phyloP scores from a whole-genome alignment of 1,140 invertebrate species.

The Parapsyche elsis region DNA sequence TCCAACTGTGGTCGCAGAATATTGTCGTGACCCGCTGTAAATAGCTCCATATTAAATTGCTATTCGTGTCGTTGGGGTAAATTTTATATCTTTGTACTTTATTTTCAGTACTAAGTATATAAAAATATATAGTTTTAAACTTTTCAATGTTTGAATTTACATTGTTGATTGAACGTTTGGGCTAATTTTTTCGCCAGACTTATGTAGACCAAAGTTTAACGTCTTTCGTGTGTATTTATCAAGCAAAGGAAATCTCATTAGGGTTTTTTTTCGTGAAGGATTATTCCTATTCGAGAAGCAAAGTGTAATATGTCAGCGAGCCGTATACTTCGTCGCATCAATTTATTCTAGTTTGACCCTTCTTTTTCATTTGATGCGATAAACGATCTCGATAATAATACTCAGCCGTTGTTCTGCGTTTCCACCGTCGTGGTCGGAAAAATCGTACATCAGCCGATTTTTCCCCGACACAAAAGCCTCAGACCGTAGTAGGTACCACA shows the following conservation, averaged over 20 bases:
- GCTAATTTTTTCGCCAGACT: too few species aligned
- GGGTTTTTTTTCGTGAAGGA: background rate
- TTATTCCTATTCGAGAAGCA: background rate
- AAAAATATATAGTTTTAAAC: too few species aligned
- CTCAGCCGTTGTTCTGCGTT: background rate
- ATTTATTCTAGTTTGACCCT: slow-evolving; percentile 14
- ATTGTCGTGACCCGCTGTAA: too few species aligned
- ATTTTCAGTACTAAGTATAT: too few species aligned
- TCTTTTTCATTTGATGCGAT: slow-evolving; percentile 12
- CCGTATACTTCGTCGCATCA: slow-evolving; percentile 1
- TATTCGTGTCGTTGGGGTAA: too few species aligned
- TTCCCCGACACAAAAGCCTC: background rate
- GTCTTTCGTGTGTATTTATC: too few species aligned
- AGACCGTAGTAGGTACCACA: background rate
- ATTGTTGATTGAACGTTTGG: too few species aligned
- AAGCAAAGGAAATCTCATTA: background rate
- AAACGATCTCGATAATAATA: background rate
- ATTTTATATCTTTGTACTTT: too few species aligned
- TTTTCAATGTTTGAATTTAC: too few species aligned
- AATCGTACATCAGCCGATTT: slow-evolving; percentile 19
- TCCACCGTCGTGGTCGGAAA: background rate
- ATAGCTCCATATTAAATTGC: too few species aligned
- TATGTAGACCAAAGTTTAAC: too few species aligned
- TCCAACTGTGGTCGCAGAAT: too few species aligned
- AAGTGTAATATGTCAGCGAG: background rate